Percentiles rank a stretch among this genome's conserved stretches.
Conservation (phyloP, 2,113 vertebrate genomes). For the Pollimyrus isidori region DNA sequence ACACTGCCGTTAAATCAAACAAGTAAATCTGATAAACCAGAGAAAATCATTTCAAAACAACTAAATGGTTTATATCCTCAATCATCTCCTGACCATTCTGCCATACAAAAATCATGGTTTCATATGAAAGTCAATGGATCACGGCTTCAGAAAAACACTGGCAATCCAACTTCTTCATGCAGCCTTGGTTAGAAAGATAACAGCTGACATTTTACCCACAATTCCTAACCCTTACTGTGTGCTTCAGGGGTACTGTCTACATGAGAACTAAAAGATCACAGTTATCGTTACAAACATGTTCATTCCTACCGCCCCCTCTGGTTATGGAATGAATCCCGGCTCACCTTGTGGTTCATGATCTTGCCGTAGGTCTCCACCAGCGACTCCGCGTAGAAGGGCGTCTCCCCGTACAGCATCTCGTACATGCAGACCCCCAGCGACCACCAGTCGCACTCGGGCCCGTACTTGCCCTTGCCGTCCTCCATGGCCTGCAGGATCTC, state of each 20-base stretch:
- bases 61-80: background rate
- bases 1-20: background rate
- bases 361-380: slow-evolving; percentile 98
- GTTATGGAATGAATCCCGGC: slow-evolving; percentile 20
- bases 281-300: background rate
- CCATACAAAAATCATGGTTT: background rate
- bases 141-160: background rate
- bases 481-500: slow-evolving; percentile 99
- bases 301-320: background rate
- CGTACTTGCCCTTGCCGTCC: slow-evolving; percentile 95
- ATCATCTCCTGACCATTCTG: background rate
- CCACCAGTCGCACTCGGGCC: slow-evolving; percentile 99
- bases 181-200: background rate
- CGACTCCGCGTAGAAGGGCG: slow-evolving; percentile 96
- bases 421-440: slow-evolving; percentile 81
- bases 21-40: background rate
- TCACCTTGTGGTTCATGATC: slow-evolving; percentile 99
- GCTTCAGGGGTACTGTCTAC: background rate
- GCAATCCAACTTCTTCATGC: background rate
- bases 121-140: background rate
- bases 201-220: background rate
- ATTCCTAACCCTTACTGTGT: background rate
- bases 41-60: background rate
- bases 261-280: background rate
- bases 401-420: slow-evolving; percentile 76